Base-by-base conservation (phyloP, 2,797 vertebrate genomes). In the Syngnathus acus region DNA sequence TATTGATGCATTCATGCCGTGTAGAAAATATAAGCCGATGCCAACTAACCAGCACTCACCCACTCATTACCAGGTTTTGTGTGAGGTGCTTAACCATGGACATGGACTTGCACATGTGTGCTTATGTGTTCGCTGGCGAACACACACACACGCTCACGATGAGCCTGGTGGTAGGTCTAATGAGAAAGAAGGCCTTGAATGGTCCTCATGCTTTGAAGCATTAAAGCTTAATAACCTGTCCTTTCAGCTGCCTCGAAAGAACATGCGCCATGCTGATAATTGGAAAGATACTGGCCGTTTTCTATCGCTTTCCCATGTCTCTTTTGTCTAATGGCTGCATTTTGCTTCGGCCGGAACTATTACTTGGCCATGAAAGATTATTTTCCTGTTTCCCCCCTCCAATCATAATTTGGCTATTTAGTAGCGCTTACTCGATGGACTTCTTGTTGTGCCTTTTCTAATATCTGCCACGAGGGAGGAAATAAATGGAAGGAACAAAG, bases 191-290 rank as follows among this genome's bases (percentile, higher is more conserved):
- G 82, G 80, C 86, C 84, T 85, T 88, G 86, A 87, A 88, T 86
- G 80, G 76, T 76, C 86, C 78, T 73, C 80, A 79, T 85, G 83
- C 84, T 84, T 78, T 78, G 82, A 84, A 87, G 84, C 86, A 87
- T 89, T 87, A 87, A 88, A 84, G 78, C 84, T 83, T 87, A 87
- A 88, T 85, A 89, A 87, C 84, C 82, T 87, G 82, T 87, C 85
- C 77, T 88, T 89, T 87, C 85, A 82, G 75, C 78, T 75, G 10
- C 67, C 82, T 83, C 84, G 84, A 80, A 84, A 81, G 81, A 85
- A 87, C 82, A 84, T 77, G 78, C 80, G 74, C 70, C 75, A 71
- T 72, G 83, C 80, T 84, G 81, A 86, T 89, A 88, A 89, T 86
- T 89, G 86, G 84, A 84, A 83, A 89, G 79, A 89, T 86, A 84